Evolutionary conservation across 2,797 vertebrate species (phyloP), one percentile per base, ranked within the genome.

Genomic region (Ceyx erithaca): DNA sequence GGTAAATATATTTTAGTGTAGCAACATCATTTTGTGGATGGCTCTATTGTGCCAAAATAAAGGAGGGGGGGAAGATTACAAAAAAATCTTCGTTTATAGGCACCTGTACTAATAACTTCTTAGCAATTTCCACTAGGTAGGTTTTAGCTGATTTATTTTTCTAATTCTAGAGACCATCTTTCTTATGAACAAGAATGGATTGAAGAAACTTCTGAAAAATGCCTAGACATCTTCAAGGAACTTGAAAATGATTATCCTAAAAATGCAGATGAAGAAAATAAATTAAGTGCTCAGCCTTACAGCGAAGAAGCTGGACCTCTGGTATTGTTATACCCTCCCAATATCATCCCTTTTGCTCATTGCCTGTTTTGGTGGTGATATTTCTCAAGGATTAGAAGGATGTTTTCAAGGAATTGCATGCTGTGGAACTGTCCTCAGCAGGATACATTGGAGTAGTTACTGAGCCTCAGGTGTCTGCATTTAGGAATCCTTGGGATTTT

Each of bases 201-300:
- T 66, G 98, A 99, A 96, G 98, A 99, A 87, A 96, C 98, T 91
- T 97, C 97, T 68, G 99, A 99, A 20, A 96, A 93, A 62, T 98
- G 99, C 52, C 82, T 99, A 76, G 97, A 98, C 94, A 99, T 99
- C 82, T 98, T 99, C 80, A 98, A 98, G 95, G 98, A 98, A 79
- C 97, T 99, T 33, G 96, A 98, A 30, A 95, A 91, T 55, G 88
- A 80, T 88, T 93, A 14, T 69, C 26, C 63, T 73, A 89, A 96
- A 92, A 88, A 92, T 31, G 19, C 18, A 21, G 73, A 81, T 12
- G 90, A 96, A 5, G 33, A 94, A n/a, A 68, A 75, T 2, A 19
- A 77, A 30, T 18, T 51, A 5, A 33, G 90, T 10, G 61, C 93
- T 82, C 0, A 0, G 2, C 26, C 58, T 63, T n/a, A 45, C 54